Percentiles rank a stretch among this genome's conserved stretches.
phyloP scores from a whole-genome alignment of 1,140 invertebrate genomes.

The Bombus ignitus region DNA sequence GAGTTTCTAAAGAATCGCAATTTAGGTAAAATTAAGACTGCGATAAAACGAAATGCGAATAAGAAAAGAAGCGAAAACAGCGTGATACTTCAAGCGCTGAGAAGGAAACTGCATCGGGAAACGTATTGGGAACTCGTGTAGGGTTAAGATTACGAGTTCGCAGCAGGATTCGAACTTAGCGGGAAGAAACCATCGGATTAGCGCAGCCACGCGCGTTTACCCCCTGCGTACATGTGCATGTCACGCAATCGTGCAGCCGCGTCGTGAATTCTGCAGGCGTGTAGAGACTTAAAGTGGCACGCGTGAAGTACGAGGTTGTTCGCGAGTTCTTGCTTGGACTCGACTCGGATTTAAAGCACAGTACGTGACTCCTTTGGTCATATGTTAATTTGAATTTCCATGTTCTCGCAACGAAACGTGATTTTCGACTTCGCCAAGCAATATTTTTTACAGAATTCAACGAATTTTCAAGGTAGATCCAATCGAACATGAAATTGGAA shows the following conservation, averaged over 20 bases:
- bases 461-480: background rate
- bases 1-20: background rate
- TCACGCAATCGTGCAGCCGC: background rate
- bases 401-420: background rate
- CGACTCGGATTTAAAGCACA: background rate
- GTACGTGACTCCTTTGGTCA: background rate
- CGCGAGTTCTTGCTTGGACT: background rate
- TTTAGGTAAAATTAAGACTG: background rate
- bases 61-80: background rate
- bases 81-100: background rate
- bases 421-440: background rate
- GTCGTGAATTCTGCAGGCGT: background rate
- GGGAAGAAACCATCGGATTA: constrained; percentile 11
- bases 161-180: constrained; percentile 33
- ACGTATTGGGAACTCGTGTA: constrained; percentile 6
- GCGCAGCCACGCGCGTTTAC: background rate
- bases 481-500: no score
- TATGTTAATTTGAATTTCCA: background rate
- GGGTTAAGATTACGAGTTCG: constrained; percentile 29
- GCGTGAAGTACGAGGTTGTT: constrained; percentile 18
- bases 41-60: background rate
- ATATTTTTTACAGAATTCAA: background rate
- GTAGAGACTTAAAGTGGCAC: constrained; percentile 1
- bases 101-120: background rate
- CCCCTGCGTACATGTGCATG: background rate